These are phyloP conservation scores for Falco berigora DNA, from an alignment of 2,797 vertebrate species.

Conservation along the genomic window DNA sequence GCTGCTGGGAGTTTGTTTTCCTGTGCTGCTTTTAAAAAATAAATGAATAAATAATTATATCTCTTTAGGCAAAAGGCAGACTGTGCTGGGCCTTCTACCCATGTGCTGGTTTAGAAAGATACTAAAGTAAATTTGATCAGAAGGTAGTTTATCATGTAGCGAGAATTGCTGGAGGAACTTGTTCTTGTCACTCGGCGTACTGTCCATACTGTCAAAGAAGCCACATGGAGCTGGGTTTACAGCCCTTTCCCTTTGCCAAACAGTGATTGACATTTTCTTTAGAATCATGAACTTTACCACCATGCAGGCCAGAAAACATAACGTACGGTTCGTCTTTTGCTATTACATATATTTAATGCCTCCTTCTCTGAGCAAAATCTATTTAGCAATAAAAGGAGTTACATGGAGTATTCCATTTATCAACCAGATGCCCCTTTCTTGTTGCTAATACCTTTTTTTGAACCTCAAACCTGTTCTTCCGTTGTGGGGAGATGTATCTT, in stretches of 20 bases:
- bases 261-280: not conserved
- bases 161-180: not conserved
- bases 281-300: not conserved
- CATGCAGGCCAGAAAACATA: not conserved
- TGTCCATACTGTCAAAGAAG: not conserved
- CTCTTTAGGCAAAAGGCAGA: not conserved
- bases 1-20: not conserved
- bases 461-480: not conserved
- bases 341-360: not conserved
- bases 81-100: not conserved
- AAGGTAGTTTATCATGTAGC: not conserved
- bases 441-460: not conserved
- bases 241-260: not conserved
- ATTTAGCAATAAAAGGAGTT: conserved; percentile 11
- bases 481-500: not conserved
- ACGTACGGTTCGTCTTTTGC: not conserved
- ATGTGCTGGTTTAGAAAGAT: not conserved
- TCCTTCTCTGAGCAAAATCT: not conserved
- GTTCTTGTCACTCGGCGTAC: not conserved
- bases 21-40: not conserved
- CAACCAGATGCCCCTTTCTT: conserved; percentile 27
- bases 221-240: not conserved
- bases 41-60: no score
- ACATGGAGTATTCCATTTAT: not conserved
- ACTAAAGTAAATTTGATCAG: not conserved